Evolutionary conservation across 2,888 invertebrate genomes (phyloP).

Genomic region (Phyto melanocephala): DNA sequence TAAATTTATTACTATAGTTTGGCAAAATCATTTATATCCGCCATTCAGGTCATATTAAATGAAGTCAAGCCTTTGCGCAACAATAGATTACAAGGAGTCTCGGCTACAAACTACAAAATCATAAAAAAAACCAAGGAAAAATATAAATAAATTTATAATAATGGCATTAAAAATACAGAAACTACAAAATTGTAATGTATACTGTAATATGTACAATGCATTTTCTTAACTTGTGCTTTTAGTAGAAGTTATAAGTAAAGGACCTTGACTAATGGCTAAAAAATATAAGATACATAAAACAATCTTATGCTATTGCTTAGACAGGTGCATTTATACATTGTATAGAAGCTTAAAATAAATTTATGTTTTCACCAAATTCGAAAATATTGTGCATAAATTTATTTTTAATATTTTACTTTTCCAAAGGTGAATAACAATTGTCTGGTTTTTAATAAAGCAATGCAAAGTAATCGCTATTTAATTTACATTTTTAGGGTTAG

Average conservation of each 20-base stretch:
- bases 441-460: conserved; percentile 7
- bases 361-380: neutral
- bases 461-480: conserved; percentile 40
- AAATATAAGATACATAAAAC: neutral
- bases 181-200: neutral
- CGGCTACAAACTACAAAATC: neutral
- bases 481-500: conserved; percentile 22
- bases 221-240: too few relatives aligned
- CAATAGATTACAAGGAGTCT: neutral
- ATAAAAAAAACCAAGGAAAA: too few relatives aligned
- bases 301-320: neutral
- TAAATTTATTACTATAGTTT: conserved; percentile 21
- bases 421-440: conserved; percentile 9
- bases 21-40: conserved; percentile 35
- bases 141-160: neutral
- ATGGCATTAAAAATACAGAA: neutral
- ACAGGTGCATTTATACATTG: neutral
- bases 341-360: neutral
- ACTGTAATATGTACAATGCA: neutral
- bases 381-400: neutral
- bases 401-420: conserved; percentile 17
- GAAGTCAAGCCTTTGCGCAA: neutral
- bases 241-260: neutral
- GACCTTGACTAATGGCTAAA: conserved; percentile 28
- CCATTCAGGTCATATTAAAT: conserved; percentile 9